These are phyloP conservation scores for Drosophila leonis DNA, from an alignment of 2,888 invertebrate genomes.

Conservation along the genomic window DNA sequence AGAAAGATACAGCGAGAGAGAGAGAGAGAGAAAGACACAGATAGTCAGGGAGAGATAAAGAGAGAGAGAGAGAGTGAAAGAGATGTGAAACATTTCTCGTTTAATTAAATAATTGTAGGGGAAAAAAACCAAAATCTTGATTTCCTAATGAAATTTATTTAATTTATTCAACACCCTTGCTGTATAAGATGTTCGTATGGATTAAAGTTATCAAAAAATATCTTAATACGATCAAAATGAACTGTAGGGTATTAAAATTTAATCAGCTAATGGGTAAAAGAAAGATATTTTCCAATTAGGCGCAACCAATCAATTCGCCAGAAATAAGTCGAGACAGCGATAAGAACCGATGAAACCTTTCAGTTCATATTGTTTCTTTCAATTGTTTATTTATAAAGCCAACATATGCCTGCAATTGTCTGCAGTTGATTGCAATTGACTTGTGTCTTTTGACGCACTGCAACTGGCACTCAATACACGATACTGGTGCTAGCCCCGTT, in stretches of 20 bases:
- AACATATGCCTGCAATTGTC: slow-evolving; percentile 1
- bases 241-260: not conserved
- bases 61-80: not conserved
- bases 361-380: slow-evolving; percentile 6
- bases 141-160: not conserved
- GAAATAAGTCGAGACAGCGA: not conserved
- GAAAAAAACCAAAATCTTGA: not conserved
- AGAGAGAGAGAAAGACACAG: not conserved
- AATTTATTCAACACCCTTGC: not conserved
- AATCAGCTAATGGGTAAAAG: slow-evolving; percentile 14
- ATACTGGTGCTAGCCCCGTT: slow-evolving; percentile 9
- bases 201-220: not conserved
- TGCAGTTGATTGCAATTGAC: slow-evolving; percentile 26
- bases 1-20: not conserved
- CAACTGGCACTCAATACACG: slow-evolving; percentile 10
- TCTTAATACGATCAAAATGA: not conserved
- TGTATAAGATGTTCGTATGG: not conserved
- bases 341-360: slow-evolving; percentile 19
- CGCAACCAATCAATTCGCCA: not conserved
- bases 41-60: no score
- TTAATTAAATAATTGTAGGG: not conserved
- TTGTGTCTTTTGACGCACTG: slow-evolving; percentile 26
- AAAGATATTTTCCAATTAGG: slow-evolving; percentile 21
- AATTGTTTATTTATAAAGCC: slow-evolving; percentile 2
- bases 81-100: not conserved